phyloP scores from a whole-genome alignment of 2,888 invertebrate species.

The Conus canariensis region DNA sequence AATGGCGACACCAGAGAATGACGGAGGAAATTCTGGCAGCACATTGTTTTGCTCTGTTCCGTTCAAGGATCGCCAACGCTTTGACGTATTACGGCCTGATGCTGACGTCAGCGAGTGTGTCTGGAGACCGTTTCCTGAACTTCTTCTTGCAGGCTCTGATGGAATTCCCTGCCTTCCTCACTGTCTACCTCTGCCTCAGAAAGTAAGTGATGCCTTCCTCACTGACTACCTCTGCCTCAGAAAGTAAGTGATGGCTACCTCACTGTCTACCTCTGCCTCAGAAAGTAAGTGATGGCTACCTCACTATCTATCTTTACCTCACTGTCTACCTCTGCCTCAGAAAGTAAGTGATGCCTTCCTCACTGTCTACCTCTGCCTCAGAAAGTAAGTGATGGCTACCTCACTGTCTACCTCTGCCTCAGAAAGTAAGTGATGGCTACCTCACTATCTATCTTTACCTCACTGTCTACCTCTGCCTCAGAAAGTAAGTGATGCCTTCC shows the following conservation, averaged over 20 bases:
- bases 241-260: too few species aligned
- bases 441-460: too few species aligned
- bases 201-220: constrained; percentile 48
- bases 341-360: too few species aligned
- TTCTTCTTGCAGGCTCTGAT: constrained; percentile 65
- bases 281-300: background rate
- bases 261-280: background rate
- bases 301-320: background rate
- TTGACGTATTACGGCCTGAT: constrained; percentile 70
- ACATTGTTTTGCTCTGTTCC: background rate
- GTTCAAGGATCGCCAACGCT: constrained; percentile 66
- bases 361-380: too few species aligned
- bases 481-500: too few species aligned
- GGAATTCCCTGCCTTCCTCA: constrained; percentile 48
- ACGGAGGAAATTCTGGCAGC: background rate
- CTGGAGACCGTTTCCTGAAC: constrained; percentile 69
- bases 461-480: too few species aligned
- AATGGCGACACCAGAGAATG: background rate
- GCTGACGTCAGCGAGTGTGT: constrained; percentile 64
- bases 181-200: constrained; percentile 55
- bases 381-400: too few species aligned
- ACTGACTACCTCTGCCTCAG: background rate
- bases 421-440: too few species aligned
- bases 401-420: too few species aligned
- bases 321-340: too few species aligned